A percentile compares a stretch with the other conserved stretches of the same genome.
These are phyloP conservation scores for Catharus ustulatus DNA, from an alignment of 2,797 vertebrate genomes.

Conservation along the genomic window DNA sequence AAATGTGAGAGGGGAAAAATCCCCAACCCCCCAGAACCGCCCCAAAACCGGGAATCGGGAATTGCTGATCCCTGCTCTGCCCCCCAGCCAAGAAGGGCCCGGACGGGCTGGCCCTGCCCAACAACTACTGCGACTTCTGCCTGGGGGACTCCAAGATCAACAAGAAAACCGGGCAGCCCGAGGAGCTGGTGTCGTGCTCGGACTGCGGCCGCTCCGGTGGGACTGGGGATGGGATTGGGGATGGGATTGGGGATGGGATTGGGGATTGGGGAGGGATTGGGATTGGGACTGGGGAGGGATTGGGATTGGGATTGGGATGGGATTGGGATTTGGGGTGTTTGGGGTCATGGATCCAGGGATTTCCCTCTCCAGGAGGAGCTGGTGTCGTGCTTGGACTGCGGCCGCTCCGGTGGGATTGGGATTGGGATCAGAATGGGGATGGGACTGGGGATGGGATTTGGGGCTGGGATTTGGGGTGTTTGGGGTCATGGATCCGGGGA, in stretches of 20 bases:
- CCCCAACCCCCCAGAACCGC: too few species aligned
- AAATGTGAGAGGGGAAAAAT: slow-evolving; percentile 79
- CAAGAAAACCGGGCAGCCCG: background rate
- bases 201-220: background rate
- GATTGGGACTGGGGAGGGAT: background rate
- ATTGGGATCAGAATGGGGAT: too few species aligned
- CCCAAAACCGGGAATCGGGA: too few species aligned
- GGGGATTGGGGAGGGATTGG: background rate
- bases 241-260: background rate
- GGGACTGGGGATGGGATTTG: too few species aligned
- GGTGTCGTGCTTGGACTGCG: too few species aligned
- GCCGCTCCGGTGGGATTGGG: too few species aligned
- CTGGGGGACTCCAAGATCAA: background rate
- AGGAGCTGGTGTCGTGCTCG: background rate
- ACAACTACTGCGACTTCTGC: slow-evolving; percentile 60
- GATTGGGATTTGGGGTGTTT: too few species aligned
- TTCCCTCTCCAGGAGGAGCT: too few species aligned
- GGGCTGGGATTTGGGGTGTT: too few species aligned
- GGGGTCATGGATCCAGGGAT: background rate
- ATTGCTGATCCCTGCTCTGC: accelerated
- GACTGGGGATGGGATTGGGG: too few species aligned
- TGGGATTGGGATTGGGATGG: background rate
- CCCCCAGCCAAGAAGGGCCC: slow-evolving; percentile 81
- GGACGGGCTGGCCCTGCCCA: slow-evolving; percentile 89
- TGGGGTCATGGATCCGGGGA: too few species aligned